Evolutionary conservation across 1,140 invertebrate genomes (phyloP), one percentile per base, ranked within the genome.

Genomic region (Frieseomelitta varia): DNA sequence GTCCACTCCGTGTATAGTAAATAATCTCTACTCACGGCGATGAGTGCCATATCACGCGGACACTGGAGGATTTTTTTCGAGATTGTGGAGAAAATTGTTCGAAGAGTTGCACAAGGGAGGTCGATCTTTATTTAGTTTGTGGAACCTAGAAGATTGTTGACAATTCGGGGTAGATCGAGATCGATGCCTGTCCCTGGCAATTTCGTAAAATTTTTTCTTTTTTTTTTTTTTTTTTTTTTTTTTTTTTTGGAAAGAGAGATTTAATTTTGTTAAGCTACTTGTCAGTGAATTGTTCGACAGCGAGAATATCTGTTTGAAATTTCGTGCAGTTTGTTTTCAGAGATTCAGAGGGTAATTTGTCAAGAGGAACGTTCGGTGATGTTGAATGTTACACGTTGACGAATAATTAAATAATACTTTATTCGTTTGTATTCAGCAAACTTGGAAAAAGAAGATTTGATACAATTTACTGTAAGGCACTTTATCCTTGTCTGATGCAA

Each of bases 1-100:
- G 86, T 88, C 69, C 87, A 74, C 86, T 92, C 77, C 56, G 27
- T 47, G 39, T 85, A 88, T 87, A 75, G 85, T 87, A 91, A 90
- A 92, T 91, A 91, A 91, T 89, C 71, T 89, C 63, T 86, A 65
- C 67, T 67, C 24, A 39, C 72, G 24, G 53, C 69, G 73, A 76
- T 72, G 75, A 56, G 82, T 74, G 68, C 56, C 58, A 39, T 30
- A 19, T 61, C 4, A 0, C 24, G 39, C n/a, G 53, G 19, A 21
- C 47, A 11, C 21, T 0, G 34, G 11, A 17, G n/a, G 39, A 69
- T 56, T 61, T 34, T n/a, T 56, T 78, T 12, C 14, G 4, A 14
- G 1, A 1, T 6, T 17, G 4, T 34, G 39, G 39, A 47, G 39
- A 47, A 30, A 30, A 30, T 30, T 12, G 17, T 17, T 34, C 21